Base-by-base conservation (phyloP, 2,888 invertebrate genomes). In the Heliconius hortense region DNA sequence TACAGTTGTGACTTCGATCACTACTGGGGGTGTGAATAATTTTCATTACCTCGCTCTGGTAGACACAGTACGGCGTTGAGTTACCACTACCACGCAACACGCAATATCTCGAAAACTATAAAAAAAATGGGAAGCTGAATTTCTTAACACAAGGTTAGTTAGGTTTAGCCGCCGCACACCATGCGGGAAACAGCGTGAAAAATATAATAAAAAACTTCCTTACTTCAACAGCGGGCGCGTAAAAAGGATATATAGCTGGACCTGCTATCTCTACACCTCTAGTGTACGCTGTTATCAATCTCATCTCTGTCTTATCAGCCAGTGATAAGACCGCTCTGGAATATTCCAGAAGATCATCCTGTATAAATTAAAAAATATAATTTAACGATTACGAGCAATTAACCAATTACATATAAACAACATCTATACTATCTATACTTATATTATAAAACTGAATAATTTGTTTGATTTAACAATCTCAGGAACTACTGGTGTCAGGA, bases 321-420 rank as follows among this genome's bases (percentile, higher is more conserved):
- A 88, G 76, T 0, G 85, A 79, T 0, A 89, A 81, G 0, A 92
- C 75, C 0, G 85, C 86, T 73, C 90, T 83, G 0, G 92, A 89
- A 39, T 87, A 83, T 81, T 93, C 93, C 73, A 90, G 80, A 48
- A 92, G 86, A 72, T 93, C 91, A 10, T 89, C 89, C 92, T 93
- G 80, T 68, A 53, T 68, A 68, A 11, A n/a, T n/a, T 8, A 48
- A 10, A 28, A 68, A 68, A 31, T n/a, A n/a, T 26, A 26, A 63
- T 28, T 63, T 28, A 63, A 63, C 21, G 2, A 2, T 53, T n/a
- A 53, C 21, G 8, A 56, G 2, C 18, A 3, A 15, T 48, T 48
- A 18, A 48, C 48, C 18, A 48, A 48, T 48, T 18, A 48, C 7
- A 48, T 48, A 48, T 48, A 13, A 43, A 43, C 13, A 43, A 43